phyloP scores from a whole-genome alignment of 1,140 invertebrate species.

The Drosophila arawakana region DNA sequence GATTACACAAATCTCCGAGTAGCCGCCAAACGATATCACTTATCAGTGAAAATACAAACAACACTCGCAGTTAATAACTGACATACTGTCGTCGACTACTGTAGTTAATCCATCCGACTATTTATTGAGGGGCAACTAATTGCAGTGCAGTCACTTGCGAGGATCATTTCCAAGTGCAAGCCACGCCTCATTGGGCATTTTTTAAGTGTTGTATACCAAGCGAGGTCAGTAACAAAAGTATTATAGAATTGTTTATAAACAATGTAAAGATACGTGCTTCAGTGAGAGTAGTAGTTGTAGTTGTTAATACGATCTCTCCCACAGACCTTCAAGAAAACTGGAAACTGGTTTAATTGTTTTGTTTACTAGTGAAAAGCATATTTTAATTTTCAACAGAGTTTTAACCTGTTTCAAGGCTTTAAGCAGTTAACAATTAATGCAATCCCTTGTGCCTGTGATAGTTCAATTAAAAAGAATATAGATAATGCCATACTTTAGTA shows the following conservation, averaged over 20 bases:
- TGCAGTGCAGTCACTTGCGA: conserved; percentile 5
- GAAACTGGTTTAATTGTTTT: conserved; percentile 30
- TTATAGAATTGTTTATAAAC: neutral
- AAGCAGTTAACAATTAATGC: neutral
- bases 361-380: neutral
- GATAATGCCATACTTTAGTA: neutral
- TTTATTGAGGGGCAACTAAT: conserved; percentile 14
- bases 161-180: conserved; percentile 25
- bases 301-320: conserved; percentile 21
- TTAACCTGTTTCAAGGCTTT: neutral
- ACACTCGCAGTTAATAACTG: conserved; percentile 5
- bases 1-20: conserved; percentile 18
- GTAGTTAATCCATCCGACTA: conserved; percentile 22
- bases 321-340: conserved; percentile 32
- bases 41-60: conserved; percentile 54
- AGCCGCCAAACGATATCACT: conserved; percentile 52
- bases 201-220: conserved; percentile 4
- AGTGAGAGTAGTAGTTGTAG: neutral
- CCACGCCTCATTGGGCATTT: conserved; percentile 14
- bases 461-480: neutral
- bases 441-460: neutral
- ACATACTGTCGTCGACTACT: conserved; percentile 19
- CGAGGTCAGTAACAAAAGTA: conserved; percentile 38
- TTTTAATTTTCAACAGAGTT: neutral
- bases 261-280: neutral